These are phyloP conservation scores for Corythoichthys haematopterus DNA, from an alignment of 2,113 vertebrate genomes.

Conservation along the genomic window DNA sequence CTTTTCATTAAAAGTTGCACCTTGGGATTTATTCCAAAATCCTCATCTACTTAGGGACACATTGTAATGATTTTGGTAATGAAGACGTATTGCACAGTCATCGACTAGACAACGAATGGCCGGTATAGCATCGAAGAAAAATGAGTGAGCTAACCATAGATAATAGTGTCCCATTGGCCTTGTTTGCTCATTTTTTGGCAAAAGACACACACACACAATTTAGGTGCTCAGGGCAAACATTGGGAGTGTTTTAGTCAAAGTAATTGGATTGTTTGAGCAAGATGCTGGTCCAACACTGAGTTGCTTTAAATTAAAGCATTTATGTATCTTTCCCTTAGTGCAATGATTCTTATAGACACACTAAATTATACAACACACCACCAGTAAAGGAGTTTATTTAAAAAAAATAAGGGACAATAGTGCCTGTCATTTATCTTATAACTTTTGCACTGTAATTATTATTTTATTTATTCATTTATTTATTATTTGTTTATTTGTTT, in stretches of 20 bases:
- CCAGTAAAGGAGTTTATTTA: too few relatives aligned
- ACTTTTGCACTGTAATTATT: too few relatives aligned
- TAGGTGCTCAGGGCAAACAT: not conserved
- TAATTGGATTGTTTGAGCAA: not conserved
- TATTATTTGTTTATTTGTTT: too few relatives aligned
- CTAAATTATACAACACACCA: too few relatives aligned
- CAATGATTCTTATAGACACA: too few relatives aligned
- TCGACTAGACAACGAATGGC: constrained; percentile 19
- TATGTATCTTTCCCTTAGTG: not conserved
- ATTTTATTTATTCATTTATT: too few relatives aligned
- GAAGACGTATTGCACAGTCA: constrained; percentile 52
- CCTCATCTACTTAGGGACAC: constrained; percentile 35
- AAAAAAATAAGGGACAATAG: too few relatives aligned
- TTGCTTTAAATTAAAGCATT: not conserved
- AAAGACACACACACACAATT: constrained; percentile 1
- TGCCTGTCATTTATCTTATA: too few relatives aligned
- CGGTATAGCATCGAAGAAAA: constrained; percentile 32
- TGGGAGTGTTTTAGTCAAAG: not conserved
- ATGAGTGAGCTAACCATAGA: constrained; percentile 42
- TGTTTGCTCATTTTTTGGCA: constrained; percentile 24
- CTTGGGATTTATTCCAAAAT: constrained; percentile 51
- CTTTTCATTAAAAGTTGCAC: constrained; percentile 34
- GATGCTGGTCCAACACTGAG: not conserved
- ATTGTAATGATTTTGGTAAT: constrained; percentile 53
- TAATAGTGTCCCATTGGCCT: constrained; percentile 56